phyloP scores from a whole-genome alignment of 37 sponge, comb jelly and placozoan genomes.

The Agelas oroides region DNA sequence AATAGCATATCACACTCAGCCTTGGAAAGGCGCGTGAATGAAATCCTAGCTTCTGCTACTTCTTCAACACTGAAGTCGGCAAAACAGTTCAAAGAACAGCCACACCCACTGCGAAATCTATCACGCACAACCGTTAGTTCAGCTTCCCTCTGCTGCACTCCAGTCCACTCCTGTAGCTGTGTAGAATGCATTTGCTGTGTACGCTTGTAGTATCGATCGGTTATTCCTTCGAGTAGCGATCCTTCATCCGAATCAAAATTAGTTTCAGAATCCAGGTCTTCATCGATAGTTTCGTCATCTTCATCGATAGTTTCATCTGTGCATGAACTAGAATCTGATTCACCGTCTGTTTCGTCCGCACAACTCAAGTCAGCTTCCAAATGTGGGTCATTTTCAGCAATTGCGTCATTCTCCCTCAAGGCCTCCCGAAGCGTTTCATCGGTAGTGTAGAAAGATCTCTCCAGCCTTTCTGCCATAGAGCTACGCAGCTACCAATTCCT shows the following conservation, averaged over 20 bases:
- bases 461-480: not conserved
- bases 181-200: no score
- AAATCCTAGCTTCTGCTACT: slow-evolving; percentile 1
- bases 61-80: slow-evolving; percentile 8
- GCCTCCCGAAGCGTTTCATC: slow-evolving; percentile 2
- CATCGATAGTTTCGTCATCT: not conserved
- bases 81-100: slow-evolving; percentile 5
- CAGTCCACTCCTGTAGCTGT: no score
- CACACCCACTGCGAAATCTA: not conserved
- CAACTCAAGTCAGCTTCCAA: no score
- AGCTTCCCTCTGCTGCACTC: slow-evolving; percentile 1
- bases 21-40: slow-evolving; percentile 1
- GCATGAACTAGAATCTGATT: no score
- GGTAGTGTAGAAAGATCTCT: not conserved
- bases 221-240: not conserved
- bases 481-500: not conserved
- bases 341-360: no score
- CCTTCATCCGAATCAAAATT: not conserved
- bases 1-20: not conserved
- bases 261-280: not conserved
- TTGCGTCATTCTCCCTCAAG: not conserved
- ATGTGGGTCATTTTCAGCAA: not conserved
- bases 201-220: slow-evolving; percentile 1
- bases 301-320: not conserved
- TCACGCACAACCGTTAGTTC: not conserved